Conservation (phyloP, 2,113 vertebrate genomes). For the Hippoglossus stenolepis region DNA sequence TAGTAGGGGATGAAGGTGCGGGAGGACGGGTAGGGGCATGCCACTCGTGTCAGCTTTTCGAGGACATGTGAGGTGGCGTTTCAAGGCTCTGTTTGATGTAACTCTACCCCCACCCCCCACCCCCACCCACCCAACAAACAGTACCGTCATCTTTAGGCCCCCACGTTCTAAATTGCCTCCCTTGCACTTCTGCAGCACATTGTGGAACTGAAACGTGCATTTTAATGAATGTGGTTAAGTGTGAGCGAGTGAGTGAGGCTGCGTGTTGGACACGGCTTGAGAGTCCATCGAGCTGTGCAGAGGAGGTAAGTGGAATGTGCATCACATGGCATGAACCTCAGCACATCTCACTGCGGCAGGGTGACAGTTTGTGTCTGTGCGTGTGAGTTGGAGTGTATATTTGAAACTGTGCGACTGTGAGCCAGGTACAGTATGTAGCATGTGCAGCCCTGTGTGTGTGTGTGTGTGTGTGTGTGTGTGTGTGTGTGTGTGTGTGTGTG, state of each 20-base stretch:
- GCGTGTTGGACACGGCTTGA: conserved; percentile 60
- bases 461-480: conserved; percentile 35
- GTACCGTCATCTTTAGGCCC: conserved; percentile 62
- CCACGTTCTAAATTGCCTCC: conserved; percentile 58
- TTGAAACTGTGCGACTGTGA: conserved; percentile 26
- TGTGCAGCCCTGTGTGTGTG: conserved; percentile 15
- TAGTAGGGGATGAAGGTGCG: conserved; percentile 8
- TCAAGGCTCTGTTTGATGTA: conserved; percentile 50
- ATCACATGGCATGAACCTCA: conserved; percentile 68
- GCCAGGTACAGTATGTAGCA: conserved; percentile 33
- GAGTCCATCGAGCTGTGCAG: conserved; percentile 68
- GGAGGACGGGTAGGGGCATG: background rate
- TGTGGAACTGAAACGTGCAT: conserved; percentile 78
- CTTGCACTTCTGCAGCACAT: conserved; percentile 66
- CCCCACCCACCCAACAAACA: conserved; percentile 14
- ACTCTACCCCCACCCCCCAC: conserved; percentile 17
- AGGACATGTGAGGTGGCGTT: conserved; percentile 18
- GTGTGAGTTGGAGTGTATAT: conserved; percentile 6
- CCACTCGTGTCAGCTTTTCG: conserved; percentile 36
- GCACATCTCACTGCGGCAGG: conserved; percentile 54
- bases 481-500: background rate
- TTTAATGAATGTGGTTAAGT: conserved; percentile 69
- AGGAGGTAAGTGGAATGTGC: conserved; percentile 55
- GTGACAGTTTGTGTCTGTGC: conserved; percentile 41
- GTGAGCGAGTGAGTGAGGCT: conserved; percentile 48